A percentile compares a stretch with the other conserved stretches of the same genome.
Conservation (phyloP, 1,140 invertebrate genomes). For the Drosophila cardini region DNA sequence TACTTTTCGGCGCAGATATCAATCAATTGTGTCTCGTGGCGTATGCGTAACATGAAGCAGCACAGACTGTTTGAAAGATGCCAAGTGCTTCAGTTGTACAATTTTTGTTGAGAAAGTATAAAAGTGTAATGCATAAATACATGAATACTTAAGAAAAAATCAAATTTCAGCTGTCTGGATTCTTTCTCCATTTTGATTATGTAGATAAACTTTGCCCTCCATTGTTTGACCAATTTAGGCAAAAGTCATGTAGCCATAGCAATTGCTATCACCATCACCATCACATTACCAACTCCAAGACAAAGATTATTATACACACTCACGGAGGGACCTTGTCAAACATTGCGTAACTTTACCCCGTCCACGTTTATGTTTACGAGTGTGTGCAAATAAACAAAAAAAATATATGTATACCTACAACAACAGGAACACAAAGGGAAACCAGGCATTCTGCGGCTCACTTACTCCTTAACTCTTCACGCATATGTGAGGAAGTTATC, state of each 20-base stretch:
- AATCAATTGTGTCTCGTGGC: slow-evolving; percentile 62
- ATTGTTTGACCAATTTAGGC: slow-evolving; percentile 8
- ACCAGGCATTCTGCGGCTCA: slow-evolving; percentile 37
- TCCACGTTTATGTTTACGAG: slow-evolving; percentile 28
- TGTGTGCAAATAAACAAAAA: slow-evolving; percentile 25
- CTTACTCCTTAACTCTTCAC: slow-evolving; percentile 14
- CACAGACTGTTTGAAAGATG: slow-evolving; percentile 2
- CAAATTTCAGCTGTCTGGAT: slow-evolving; percentile 18
- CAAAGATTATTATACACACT: slow-evolving; percentile 9
- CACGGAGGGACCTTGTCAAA: background rate
- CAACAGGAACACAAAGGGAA: slow-evolving; percentile 5
- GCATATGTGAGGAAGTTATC: slow-evolving; percentile 22
- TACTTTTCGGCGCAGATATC: slow-evolving; percentile 52
- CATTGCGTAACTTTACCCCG: slow-evolving; percentile 5
- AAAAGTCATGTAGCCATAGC: slow-evolving; percentile 24
- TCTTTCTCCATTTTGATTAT: slow-evolving; percentile 19
- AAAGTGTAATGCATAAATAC: background rate
- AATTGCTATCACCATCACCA: slow-evolving; percentile 17
- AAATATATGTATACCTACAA: background rate
- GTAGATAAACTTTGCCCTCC: background rate
- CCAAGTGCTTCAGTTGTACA: background rate
- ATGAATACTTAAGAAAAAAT: background rate
- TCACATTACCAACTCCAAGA: slow-evolving; percentile 11
- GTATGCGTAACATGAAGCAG: slow-evolving; percentile 27
- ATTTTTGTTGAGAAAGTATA: slow-evolving; percentile 6